A percentile compares a stretch with the other conserved stretches of the same genome.
Evolutionary conservation across 2,888 invertebrate genomes (phyloP).

Genomic region (Lasioglossum marginatum): DNA sequence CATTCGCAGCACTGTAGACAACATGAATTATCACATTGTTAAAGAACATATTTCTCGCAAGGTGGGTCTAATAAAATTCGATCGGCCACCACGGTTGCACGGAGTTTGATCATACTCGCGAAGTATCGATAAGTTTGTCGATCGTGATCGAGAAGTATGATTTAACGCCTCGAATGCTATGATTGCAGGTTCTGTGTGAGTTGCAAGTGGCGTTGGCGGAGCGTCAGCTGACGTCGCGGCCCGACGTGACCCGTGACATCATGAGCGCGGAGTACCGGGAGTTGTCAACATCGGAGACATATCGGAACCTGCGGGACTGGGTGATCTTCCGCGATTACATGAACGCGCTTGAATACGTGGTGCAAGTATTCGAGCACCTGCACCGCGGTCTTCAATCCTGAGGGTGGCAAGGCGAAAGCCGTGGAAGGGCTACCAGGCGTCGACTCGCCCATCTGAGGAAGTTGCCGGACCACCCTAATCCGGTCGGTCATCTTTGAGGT

Average conservation of each 20-base stretch:
- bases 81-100: too few species aligned
- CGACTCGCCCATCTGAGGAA: conserved; percentile 75
- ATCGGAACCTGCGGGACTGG: conserved; percentile 87
- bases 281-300: conserved; percentile 76
- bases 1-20: too few species aligned
- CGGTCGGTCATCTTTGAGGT: conserved; percentile 66
- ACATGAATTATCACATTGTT: too few species aligned
- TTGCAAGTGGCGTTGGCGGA: conserved; percentile 87
- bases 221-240: conserved; percentile 75
- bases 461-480: conserved; percentile 64
- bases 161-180: neutral
- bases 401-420: conserved; percentile 78
- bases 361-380: conserved; percentile 85
- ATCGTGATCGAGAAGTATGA: neutral
- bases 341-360: conserved; percentile 87
- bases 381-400: conserved; percentile 77
- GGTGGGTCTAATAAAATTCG: neutral
- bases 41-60: neutral
- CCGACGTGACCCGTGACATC: conserved; percentile 84
- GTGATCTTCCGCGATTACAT: conserved; percentile 88
- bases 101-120: too few species aligned
- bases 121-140: neutral
- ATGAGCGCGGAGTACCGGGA: conserved; percentile 84
- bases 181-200: conserved; percentile 88
- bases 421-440: conserved; percentile 75